Base-by-base conservation (phyloP, 1,140 invertebrate genomes). In the Euglossa dilemma region DNA sequence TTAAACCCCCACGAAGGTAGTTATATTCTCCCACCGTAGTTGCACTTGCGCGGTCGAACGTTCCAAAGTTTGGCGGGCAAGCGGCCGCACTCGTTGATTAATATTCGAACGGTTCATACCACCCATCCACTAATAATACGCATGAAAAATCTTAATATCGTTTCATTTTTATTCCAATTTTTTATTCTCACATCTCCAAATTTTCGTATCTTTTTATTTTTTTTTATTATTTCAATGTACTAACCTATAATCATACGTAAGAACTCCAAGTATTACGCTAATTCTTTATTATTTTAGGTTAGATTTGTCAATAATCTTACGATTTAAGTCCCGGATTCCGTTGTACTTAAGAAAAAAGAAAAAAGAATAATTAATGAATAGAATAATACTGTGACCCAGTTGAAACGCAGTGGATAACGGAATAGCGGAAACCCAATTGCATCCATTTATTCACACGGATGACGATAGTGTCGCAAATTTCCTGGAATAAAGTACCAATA, bases 21-120 rank as follows among this genome's bases (percentile, higher is more conserved):
- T 9, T 6, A n/a, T 1, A 54, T 45, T 82, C 80, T 76, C 80
- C 80, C 80, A 82, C 80, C 8, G 80, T 16, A 43, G 63, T 6
- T 14, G 63, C 2, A 76, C 80, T 50, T 82, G 80, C 80, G 80
- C 70, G 36, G 18, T 74, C 50, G 47, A 45, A 43, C n/a, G 23
- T 25, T 36, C 18, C 52, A 43, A 28, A 43, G 57, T 70, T 70
- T 57, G 28, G 28, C 76, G 52, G 45, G 77, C 25, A n/a, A 56
- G 8, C 4, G 16, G 43, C 23, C 6, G 5, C 20, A n/a, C 20
- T n/a, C 45, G 11, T 16, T 59, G 28, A 76, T 75, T 52, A 36
- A 47, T 20, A 63, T 63, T 75, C 25, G 57, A 28, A 45, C 8
- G 6, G 0, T 59, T 59, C n/a, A 52, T 75, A 36, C 4, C 45